These are phyloP conservation scores for Drosophila acutilabella DNA, from an alignment of 2,888 invertebrate genomes.

Conservation along the genomic window DNA sequence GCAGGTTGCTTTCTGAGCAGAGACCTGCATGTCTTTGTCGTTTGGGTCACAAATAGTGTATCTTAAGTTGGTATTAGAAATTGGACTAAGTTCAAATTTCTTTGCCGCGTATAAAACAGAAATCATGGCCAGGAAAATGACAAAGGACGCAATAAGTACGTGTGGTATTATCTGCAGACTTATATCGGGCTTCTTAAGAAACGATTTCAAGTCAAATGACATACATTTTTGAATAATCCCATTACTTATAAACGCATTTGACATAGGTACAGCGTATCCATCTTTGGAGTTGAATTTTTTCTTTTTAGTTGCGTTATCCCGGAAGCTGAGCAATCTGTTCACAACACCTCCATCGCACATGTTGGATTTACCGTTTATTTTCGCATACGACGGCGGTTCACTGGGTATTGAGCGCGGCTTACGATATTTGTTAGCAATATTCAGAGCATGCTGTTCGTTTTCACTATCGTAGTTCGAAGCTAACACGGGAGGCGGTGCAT, in stretches of 20 bases:
- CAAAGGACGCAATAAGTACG: constrained; percentile 87
- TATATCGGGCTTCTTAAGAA: constrained; percentile 67
- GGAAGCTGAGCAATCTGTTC: constrained; percentile 72
- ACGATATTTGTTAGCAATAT: constrained; percentile 49
- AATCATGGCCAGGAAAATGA: constrained; percentile 89
- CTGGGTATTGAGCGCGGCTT: constrained; percentile 49
- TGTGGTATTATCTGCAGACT: constrained; percentile 87
- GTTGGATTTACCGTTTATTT: constrained; percentile 49
- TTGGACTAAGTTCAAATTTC: constrained; percentile 81
- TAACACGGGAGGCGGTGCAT: constrained; percentile 79
- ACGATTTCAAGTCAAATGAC: constrained; percentile 48
- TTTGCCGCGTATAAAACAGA: constrained; percentile 89
- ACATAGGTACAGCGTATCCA: constrained; percentile 42
- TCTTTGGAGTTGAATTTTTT: constrained; percentile 60
- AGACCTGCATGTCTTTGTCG: constrained; percentile 26
- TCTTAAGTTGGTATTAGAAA: constrained; percentile 85
- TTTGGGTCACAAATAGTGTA: constrained; percentile 86
- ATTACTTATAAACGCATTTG: constrained; percentile 35
- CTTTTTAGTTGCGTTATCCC: constrained; percentile 72
- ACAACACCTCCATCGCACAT: constrained; percentile 69
- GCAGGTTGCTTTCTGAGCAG: constrained; percentile 86
- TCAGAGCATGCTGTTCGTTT: constrained; percentile 51
- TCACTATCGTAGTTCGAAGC: constrained; percentile 78
- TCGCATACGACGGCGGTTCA: constrained; percentile 54
- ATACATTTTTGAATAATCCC: constrained; percentile 53